Conservation (phyloP, 2,888 invertebrate genomes). For the Lasioglossum morio region DNA sequence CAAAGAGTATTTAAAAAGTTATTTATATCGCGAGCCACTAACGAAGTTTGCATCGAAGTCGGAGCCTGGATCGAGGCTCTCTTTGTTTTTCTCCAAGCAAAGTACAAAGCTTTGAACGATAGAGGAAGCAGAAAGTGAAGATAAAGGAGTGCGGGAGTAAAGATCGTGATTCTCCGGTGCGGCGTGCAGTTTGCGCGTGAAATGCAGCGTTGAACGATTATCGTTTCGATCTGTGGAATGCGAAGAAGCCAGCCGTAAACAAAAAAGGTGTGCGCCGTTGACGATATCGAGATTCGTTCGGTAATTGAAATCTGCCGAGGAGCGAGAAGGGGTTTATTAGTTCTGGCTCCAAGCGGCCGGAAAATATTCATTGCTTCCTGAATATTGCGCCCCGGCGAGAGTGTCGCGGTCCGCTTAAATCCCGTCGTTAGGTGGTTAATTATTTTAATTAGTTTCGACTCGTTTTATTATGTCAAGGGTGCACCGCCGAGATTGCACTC, state of each 20-base stretch:
- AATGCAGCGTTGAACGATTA: neutral
- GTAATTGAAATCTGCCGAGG: neutral
- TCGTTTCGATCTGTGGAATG: neutral
- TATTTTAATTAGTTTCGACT: constrained; percentile 47
- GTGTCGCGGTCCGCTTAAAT: neutral
- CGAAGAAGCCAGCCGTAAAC: neutral
- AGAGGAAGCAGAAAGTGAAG: no score
- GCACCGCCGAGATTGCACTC: constrained; percentile 16
- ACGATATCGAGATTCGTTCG: neutral
- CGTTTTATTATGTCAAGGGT: constrained; percentile 34
- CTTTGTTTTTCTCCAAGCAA: neutral
- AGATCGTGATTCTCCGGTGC: neutral
- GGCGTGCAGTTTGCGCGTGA: neutral
- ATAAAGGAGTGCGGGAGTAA: neutral
- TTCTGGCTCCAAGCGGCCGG: neutral
- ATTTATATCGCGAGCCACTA: neutral
- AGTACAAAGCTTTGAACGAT: neutral
- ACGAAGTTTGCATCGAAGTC: neutral
- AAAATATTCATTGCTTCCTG: neutral
- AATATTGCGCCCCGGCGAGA: no score
- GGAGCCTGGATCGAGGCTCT: neutral
- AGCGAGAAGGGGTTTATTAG: neutral
- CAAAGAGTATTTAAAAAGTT: constrained; percentile 2
- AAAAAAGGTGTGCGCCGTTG: neutral
- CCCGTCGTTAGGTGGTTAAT: constrained; percentile 15